A percentile compares a stretch with the other conserved stretches of the same genome.
Evolutionary conservation across 2,888 invertebrate species (phyloP).

Genomic region (Flexamia atlantica): DNA sequence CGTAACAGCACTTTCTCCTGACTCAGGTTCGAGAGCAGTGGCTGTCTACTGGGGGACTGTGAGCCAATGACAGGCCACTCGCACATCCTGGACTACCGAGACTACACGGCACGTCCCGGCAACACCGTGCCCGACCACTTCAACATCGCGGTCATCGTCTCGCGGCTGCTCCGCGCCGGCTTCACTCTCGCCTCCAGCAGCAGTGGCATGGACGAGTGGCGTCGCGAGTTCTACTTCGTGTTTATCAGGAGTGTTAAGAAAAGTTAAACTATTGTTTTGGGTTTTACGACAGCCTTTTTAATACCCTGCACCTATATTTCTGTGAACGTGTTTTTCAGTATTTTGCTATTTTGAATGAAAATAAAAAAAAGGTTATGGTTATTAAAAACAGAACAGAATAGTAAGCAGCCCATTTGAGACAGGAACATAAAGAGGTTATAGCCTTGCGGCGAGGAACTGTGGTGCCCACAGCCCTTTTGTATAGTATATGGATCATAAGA

Average conservation of each 20-base stretch:
- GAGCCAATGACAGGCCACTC: constrained; percentile 19
- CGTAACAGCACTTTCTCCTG: too few relatives aligned
- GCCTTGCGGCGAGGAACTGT: too few relatives aligned
- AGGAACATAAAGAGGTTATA: too few relatives aligned
- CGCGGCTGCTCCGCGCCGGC: constrained; percentile 1
- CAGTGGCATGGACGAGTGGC: constrained; percentile 45
- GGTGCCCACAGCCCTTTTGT: too few relatives aligned
- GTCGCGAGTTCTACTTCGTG: constrained; percentile 26
- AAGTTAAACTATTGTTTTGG: background rate
- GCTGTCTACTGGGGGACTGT: constrained; percentile 36
- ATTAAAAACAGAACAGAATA: too few relatives aligned
- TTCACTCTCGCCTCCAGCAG: constrained; percentile 16
- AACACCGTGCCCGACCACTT: constrained; percentile 39
- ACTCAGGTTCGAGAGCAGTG: constrained; percentile 26
- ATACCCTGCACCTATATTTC: too few relatives aligned
- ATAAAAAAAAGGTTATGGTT: too few relatives aligned
- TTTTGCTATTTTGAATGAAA: too few relatives aligned
- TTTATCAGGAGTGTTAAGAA: constrained; percentile 1
- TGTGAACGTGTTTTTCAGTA: too few relatives aligned
- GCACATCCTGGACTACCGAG: constrained; percentile 41
- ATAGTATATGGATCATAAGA: too few relatives aligned
- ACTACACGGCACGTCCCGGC: constrained; percentile 29
- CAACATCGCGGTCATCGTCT: constrained; percentile 35
- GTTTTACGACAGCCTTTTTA: background rate
- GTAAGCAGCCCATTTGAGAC: too few relatives aligned